These are phyloP conservation scores for Triplophysa siluroides DNA, from an alignment of 2,113 vertebrate species.

Conservation along the genomic window DNA sequence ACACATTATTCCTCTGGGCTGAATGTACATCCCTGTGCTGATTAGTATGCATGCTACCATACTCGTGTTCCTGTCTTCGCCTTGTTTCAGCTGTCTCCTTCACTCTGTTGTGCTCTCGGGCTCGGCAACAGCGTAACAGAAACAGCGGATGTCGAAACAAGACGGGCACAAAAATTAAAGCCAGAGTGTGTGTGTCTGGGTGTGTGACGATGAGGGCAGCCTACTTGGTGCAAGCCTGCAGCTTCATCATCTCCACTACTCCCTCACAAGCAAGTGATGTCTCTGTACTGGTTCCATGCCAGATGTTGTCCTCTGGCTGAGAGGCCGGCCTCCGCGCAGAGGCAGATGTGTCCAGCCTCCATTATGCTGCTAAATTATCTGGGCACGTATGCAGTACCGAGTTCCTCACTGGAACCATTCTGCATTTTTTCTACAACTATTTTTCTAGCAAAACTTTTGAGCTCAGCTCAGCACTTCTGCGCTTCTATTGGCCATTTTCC, in stretches of 20 bases:
- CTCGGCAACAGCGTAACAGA: constrained; percentile 41
- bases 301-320: constrained; percentile 39
- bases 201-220: constrained; percentile 57
- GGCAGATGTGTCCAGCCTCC: constrained; percentile 32
- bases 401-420: not conserved
- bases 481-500: constrained; percentile 8
- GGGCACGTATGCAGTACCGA: constrained; percentile 2
- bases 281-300: constrained; percentile 41
- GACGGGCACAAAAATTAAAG: constrained; percentile 44
- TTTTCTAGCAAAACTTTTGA: not conserved
- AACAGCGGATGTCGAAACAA: constrained; percentile 46
- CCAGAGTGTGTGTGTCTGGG: constrained; percentile 1
- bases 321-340: constrained; percentile 31
- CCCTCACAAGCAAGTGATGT: constrained; percentile 47
- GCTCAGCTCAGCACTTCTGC: not conserved
- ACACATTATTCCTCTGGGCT: constrained; percentile 32
- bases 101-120: constrained; percentile 52
- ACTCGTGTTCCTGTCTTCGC: constrained; percentile 75
- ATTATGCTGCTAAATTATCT: constrained; percentile 23
- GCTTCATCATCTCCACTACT: constrained; percentile 46
- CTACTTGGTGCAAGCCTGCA: constrained; percentile 53
- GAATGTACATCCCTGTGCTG: constrained; percentile 56
- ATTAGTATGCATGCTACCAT: constrained; percentile 74
- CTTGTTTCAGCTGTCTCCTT: constrained; percentile 67
- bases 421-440: not conserved